Base-by-base conservation (phyloP, 2,797 vertebrate genomes). In the Champsocephalus esox region DNA sequence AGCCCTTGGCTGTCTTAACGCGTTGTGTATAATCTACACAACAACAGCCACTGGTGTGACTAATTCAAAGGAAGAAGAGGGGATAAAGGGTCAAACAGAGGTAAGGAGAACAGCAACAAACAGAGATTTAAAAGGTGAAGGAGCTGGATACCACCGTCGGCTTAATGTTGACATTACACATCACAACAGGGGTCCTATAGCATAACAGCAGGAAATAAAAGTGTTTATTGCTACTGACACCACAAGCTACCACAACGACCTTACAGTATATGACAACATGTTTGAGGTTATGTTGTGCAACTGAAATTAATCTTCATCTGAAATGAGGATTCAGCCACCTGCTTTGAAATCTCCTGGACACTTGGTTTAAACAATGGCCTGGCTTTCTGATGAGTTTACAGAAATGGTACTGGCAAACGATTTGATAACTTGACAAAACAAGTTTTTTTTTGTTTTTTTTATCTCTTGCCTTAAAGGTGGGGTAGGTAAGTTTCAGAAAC, bases 21-120 rank as follows among this genome's bases (percentile, higher is more conserved):
- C 43, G 6, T 55, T 70, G 43, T 79, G 85, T 66, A 81, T 84
- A 87, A 87, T 86, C 73, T 81, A 78, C 75, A 79, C 72, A 56
- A 70, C 50, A 68, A 58, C 68, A 81, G 77, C 24, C 55, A 50
- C 17, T 75, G 50, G 60, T 82, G 80, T 86, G 85, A 90, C 75
- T 56, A 82, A 88, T 69, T 71, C 70, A 83, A 61, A 73, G 58
- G 80, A 61, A 85, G 56, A 59, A 19, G 12, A 41, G 32, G 32
- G 56, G 24, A 59, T 21, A 19, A 7, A 16, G 54, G 65, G 67
- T 71, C 44, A 72, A 57, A 77, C 54, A 63, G n/a, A 76, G 72
- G 51, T 57, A 61, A 71, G 49, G 14, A 65, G 64, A 79, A 69
- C 44, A 55, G 50, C n/a, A 13, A 60, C 32, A 69, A 78, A 64